Evolutionary conservation across 2,888 invertebrate species (phyloP).

Genomic region (Willowsia nigromaculata): DNA sequence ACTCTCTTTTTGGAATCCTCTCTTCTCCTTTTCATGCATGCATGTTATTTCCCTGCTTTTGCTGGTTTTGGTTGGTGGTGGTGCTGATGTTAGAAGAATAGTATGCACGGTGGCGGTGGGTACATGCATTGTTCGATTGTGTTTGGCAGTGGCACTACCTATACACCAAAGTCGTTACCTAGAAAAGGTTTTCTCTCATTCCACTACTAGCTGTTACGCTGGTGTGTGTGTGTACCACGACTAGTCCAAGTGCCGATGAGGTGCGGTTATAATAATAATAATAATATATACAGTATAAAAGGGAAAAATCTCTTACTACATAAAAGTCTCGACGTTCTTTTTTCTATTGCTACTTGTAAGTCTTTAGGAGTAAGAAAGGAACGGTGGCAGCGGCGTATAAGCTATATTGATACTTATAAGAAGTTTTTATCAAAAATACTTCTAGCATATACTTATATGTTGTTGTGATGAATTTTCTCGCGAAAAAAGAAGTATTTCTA

Average conservation of each 20-base stretch:
- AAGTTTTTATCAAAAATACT: neutral
- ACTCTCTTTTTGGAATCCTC: too few relatives aligned
- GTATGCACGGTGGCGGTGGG: neutral
- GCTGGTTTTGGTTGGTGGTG: constrained; percentile 4
- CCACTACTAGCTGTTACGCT: constrained; percentile 67
- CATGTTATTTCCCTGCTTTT: constrained; percentile 19
- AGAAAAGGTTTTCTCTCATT: constrained; percentile 65
- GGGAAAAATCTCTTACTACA: neutral
- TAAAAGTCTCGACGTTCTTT: neutral
- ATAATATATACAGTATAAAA: constrained; percentile 11
- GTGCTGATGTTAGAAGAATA: neutral
- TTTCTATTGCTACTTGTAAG: neutral
- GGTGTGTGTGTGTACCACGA: constrained; percentile 55
- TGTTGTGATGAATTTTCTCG: constrained; percentile 65
- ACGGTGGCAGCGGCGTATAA: constrained; percentile 1
- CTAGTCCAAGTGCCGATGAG: constrained; percentile 52
- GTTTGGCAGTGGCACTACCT: constrained; percentile 30
- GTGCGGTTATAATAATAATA: constrained; percentile 53
- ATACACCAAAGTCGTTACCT: constrained; percentile 61
- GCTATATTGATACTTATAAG: neutral
- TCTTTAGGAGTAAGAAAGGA: constrained; percentile 31
- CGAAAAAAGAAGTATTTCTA: constrained; percentile 34
- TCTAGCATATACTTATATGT: too few relatives aligned
- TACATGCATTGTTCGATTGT: constrained; percentile 40
- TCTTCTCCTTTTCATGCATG: neutral